Base-by-base conservation (phyloP, 2,888 invertebrate species). In the Steinernema carpocapsae region DNA sequence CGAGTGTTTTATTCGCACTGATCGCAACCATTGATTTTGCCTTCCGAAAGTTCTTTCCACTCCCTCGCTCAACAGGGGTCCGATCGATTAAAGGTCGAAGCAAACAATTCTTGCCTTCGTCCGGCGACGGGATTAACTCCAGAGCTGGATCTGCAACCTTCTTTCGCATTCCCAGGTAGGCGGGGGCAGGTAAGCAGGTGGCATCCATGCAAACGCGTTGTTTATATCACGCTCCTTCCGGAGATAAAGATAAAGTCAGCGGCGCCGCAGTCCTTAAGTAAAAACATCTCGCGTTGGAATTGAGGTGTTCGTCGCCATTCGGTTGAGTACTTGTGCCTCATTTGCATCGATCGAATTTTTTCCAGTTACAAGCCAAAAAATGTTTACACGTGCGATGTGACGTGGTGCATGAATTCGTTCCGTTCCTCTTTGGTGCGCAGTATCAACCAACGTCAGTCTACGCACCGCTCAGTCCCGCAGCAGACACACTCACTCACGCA, bases 81-180 rank as follows among this genome's bases (percentile, higher is more conserved):
- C 64, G 64, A 64, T 64, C 64, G 64, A 64, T 64, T 64, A 64
- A 64, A 64, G 64, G 64, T 64, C 64, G 64, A 64, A 64, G 64
- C 64, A 64, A 64, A 64, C 64, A 64, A 64, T 64, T 64, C 64
- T 64, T 64, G 29, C 10, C 64, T 17, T 29, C 64, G 64, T 37
- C 64, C 64, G 29, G 26, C 64, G 14, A 1, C 17, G 29, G 64
- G 64, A 64, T 64, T 64, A 64, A 64, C 64, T 64, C 64, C 26
- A 37, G 64, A 32, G 64, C 37, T 64, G 64, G 29, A 64, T 64
- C 64, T 64, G 17, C 64, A 26, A 17, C 37, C 22, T 14, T n/a
- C 64, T 29, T 17, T 26, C 37, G 32, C 64, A 64, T 64, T 64
- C 64, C 14, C 29, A 64, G 64, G 64, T 64, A 64, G 64, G 64